phyloP scores from a whole-genome alignment of 2,888 invertebrate species.

The Eristalis intricaria region DNA sequence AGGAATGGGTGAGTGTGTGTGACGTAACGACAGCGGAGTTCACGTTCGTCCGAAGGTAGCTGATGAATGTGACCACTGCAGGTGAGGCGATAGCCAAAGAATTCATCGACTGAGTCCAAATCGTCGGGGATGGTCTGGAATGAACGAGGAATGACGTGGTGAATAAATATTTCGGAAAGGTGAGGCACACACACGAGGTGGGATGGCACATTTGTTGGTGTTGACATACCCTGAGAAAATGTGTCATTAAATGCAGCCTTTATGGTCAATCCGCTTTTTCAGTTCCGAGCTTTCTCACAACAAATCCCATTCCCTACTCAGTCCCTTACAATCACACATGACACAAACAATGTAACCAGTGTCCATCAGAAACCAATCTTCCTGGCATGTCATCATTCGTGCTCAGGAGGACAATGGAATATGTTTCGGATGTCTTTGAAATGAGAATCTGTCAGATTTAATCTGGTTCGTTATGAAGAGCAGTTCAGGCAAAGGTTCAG shows the following conservation, averaged over 20 bases:
- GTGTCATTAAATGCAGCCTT: background rate
- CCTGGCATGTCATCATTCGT: background rate
- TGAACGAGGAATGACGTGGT: background rate
- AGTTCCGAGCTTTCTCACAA: no score
- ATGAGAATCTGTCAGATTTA: background rate
- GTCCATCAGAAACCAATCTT: background rate
- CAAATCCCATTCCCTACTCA: background rate
- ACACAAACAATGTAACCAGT: background rate
- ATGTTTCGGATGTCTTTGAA: background rate
- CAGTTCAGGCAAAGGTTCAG: background rate
- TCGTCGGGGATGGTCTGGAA: constrained; percentile 74
- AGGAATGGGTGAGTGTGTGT: constrained; percentile 80
- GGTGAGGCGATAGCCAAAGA: constrained; percentile 59
- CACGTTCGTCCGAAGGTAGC: constrained; percentile 77
- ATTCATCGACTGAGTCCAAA: constrained; percentile 12
- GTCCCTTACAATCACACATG: background rate
- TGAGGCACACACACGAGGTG: background rate
- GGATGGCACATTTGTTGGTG: background rate
- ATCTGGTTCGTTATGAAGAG: background rate
- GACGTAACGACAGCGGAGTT: constrained; percentile 79
- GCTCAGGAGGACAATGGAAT: background rate
- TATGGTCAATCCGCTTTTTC: background rate
- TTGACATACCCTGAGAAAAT: background rate
- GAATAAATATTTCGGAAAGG: background rate
- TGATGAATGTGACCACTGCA: constrained; percentile 83